Percentiles rank a stretch among this genome's conserved stretches.
Evolutionary conservation across 2,888 invertebrate genomes (phyloP).

Genomic region (Tineola bisselliella): DNA sequence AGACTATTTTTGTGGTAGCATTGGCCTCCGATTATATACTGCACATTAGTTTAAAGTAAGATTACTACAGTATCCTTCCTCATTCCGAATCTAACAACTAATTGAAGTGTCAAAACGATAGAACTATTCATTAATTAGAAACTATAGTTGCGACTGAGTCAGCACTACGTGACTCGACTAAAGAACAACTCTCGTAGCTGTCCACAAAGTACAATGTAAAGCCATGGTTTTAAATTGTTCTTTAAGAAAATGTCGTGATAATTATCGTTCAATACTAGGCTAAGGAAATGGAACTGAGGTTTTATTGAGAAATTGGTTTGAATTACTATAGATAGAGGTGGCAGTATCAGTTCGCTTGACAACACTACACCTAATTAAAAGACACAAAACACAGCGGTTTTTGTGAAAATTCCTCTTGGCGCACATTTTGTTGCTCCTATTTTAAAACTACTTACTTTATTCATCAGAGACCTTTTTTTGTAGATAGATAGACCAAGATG

Average conservation of each 20-base stretch:
- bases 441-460: no score
- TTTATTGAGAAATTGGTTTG: not conserved
- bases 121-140: conserved; percentile 4
- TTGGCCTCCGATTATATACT: no score
- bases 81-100: not conserved
- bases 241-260: not conserved
- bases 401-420: not conserved
- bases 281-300: not conserved
- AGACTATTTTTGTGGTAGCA: no score
- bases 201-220: not conserved
- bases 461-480: no score
- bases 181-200: not conserved
- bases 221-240: not conserved
- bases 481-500: no score
- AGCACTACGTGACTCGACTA: conserved; percentile 1
- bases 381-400: not conserved
- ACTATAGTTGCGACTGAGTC: conserved; percentile 4
- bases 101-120: conserved; percentile 4
- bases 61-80: not conserved
- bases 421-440: no score
- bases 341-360: not conserved
- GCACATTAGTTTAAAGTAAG: no score
- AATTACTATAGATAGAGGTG: not conserved
- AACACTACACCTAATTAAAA: conserved; percentile 5
- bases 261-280: not conserved